These are phyloP conservation scores for Isaurus tuberculatus DNA, from an alignment of 92 coral and sea anemone genomes.

Conservation along the genomic window DNA sequence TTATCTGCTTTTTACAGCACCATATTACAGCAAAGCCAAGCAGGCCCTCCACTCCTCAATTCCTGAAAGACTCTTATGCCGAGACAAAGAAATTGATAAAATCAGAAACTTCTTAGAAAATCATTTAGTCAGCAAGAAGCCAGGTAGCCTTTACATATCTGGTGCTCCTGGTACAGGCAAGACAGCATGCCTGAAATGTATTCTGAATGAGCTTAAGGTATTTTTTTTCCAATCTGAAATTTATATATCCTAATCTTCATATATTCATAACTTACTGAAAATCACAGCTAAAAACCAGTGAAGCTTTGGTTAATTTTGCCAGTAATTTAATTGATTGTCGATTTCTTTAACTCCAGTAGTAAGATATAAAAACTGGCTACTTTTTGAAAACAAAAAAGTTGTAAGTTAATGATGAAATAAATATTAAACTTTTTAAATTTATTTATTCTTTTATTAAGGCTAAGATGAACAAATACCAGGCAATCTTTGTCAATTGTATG, in stretches of 20 bases:
- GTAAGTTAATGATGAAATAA: background rate
- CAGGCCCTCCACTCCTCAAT: slow-evolving; percentile 94
- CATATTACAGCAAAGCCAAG: slow-evolving; percentile 81
- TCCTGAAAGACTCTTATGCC: slow-evolving; percentile 88
- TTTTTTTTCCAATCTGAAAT: background rate
- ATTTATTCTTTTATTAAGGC: slow-evolving; percentile 28
- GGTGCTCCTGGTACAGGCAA: slow-evolving; percentile 99
- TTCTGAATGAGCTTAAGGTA: slow-evolving; percentile 83
- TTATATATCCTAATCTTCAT: too few relatives aligned
- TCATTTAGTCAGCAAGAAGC: slow-evolving; percentile 73
- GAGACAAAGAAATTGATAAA: slow-evolving; percentile 82
- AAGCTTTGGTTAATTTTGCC: too few relatives aligned
- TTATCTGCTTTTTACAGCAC: slow-evolving; percentile 51
- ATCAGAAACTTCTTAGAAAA: slow-evolving; percentile 75
- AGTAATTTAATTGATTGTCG: too few relatives aligned
- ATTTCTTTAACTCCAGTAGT: too few relatives aligned
- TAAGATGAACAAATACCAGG: slow-evolving; percentile 74
- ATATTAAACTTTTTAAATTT: background rate
- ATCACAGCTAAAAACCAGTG: too few relatives aligned
- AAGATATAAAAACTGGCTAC: too few relatives aligned
- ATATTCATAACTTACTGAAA: too few relatives aligned
- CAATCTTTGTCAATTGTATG: slow-evolving; percentile 95
- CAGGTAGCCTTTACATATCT: slow-evolving; percentile 97
- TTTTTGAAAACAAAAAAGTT: background rate
- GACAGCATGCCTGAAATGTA: slow-evolving; percentile 94